Evolutionary conservation across 1,140 invertebrate species (phyloP).

Genomic region (Chymomyza costata): DNA sequence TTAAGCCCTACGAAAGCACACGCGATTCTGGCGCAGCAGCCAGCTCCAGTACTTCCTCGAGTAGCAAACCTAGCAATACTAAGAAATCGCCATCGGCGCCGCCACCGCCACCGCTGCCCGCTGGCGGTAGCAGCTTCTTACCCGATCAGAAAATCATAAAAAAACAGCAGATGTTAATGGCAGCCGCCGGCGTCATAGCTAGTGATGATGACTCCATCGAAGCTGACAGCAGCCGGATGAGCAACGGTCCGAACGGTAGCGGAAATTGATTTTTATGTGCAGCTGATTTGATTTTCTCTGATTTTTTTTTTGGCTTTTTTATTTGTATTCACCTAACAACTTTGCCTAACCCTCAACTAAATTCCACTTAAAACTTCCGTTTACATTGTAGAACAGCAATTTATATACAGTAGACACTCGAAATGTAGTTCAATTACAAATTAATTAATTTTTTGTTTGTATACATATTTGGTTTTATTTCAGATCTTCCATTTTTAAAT

Average conservation of each 20-base stretch:
- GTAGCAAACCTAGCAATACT: slow-evolving; percentile 52
- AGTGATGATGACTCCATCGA: slow-evolving; percentile 7
- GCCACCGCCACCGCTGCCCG: slow-evolving; percentile 32
- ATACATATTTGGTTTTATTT: too few relatives aligned
- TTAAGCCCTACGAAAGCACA: slow-evolving; percentile 32
- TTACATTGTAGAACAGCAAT: too few relatives aligned
- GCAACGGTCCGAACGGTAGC: slow-evolving; percentile 56
- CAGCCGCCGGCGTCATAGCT: slow-evolving; percentile 55
- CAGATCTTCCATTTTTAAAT: too few relatives aligned
- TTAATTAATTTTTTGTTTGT: too few relatives aligned
- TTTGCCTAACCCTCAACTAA: background rate
- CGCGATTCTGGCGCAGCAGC: slow-evolving; percentile 1
- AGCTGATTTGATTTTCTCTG: too few relatives aligned
- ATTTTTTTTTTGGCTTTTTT: slow-evolving; percentile 16
- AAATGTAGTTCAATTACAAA: too few relatives aligned
- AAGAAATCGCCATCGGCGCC: slow-evolving; percentile 66
- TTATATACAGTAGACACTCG: too few relatives aligned
- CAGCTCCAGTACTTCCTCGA: too few relatives aligned
- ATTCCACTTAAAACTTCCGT: slow-evolving; percentile 1
- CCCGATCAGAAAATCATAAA: slow-evolving; percentile 68
- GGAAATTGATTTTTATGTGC: slow-evolving; percentile 1
- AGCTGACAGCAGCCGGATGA: background rate
- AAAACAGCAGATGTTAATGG: slow-evolving; percentile 61
- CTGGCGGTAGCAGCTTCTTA: slow-evolving; percentile 59
- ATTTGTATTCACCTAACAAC: background rate